Percentiles rank a stretch among this genome's conserved stretches.
phyloP scores from a whole-genome alignment of 1,140 invertebrate genomes.

The Leptopilina clavipes region DNA sequence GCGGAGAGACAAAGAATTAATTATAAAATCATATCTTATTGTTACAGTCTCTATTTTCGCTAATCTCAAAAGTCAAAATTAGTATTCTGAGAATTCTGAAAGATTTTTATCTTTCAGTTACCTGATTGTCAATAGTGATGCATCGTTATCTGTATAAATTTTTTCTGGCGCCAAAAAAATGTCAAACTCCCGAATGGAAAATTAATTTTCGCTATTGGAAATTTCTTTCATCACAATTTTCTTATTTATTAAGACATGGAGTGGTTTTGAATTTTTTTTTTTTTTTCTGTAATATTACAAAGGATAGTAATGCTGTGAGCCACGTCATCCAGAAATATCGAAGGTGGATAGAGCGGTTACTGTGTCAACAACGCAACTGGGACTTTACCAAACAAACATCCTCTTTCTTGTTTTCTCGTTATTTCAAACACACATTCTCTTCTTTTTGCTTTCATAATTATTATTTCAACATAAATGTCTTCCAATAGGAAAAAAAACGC shows the following conservation, averaged over 20 bases:
- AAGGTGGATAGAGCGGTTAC: slow-evolving; percentile 51
- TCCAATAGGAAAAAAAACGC: slow-evolving; percentile 1
- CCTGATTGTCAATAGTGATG: too few relatives aligned
- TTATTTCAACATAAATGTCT: slow-evolving; percentile 31
- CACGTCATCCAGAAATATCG: slow-evolving; percentile 39
- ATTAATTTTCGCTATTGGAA: too few relatives aligned
- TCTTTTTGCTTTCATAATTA: slow-evolving; percentile 31
- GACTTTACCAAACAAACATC: slow-evolving; percentile 66
- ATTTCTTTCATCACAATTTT: background rate
- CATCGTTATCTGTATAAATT: too few relatives aligned
- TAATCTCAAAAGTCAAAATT: too few relatives aligned
- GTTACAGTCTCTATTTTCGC: too few relatives aligned
- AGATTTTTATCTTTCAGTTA: too few relatives aligned
- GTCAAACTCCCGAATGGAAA: too few relatives aligned
- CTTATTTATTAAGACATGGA: background rate
- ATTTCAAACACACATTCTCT: slow-evolving; percentile 44
- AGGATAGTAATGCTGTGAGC: slow-evolving; percentile 58
- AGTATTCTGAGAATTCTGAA: too few relatives aligned
- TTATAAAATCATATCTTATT: too few relatives aligned
- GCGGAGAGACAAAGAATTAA: too few relatives aligned
- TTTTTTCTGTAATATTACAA: slow-evolving; percentile 58
- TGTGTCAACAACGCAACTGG: slow-evolving; percentile 61
- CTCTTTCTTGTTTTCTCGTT: slow-evolving; percentile 55
- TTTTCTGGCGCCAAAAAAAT: too few relatives aligned
- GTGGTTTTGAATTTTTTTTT: background rate